These are phyloP conservation scores for Girardinichthys multiradiatus DNA, from an alignment of 2,113 vertebrate species.

Conservation along the genomic window DNA sequence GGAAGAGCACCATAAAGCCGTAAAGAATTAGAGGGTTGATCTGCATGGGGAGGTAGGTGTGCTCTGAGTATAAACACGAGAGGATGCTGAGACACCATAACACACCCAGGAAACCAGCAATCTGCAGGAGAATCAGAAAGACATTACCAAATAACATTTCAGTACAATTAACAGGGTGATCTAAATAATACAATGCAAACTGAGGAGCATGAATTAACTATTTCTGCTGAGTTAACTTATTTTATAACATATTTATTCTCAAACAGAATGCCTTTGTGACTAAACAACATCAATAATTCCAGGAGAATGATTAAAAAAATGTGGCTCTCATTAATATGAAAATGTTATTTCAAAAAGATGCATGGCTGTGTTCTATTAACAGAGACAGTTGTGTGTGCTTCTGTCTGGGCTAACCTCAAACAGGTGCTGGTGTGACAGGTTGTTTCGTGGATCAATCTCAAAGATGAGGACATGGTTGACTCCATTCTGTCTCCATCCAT, in stretches of 20 bases:
- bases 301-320: not conserved
- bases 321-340: not conserved
- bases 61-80: conserved; percentile 90
- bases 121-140: conserved; percentile 73
- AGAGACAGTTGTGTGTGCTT: not conserved
- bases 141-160: conserved; percentile 19
- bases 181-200: conserved; percentile 12
- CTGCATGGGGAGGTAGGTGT: conserved; percentile 89
- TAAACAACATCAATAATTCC: not conserved
- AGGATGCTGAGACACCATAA: conserved; percentile 97
- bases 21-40: conserved; percentile 95
- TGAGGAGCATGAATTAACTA: not conserved
- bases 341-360: not conserved
- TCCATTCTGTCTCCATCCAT: conserved; percentile 94
- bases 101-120: conserved; percentile 96
- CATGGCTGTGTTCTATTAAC: not conserved
- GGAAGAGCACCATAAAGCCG: conserved; percentile 95
- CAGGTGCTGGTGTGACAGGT: conserved; percentile 95
- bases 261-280: not conserved
- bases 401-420: conserved; percentile 85
- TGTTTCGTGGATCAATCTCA: conserved; percentile 94
- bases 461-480: conserved; percentile 98
- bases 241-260: not conserved
- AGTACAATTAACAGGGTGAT: conserved; percentile 13
- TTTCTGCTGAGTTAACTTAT: not conserved